phyloP scores from a whole-genome alignment of 92 coral and sea anemone genomes.

The Blastomussa wellsi region DNA sequence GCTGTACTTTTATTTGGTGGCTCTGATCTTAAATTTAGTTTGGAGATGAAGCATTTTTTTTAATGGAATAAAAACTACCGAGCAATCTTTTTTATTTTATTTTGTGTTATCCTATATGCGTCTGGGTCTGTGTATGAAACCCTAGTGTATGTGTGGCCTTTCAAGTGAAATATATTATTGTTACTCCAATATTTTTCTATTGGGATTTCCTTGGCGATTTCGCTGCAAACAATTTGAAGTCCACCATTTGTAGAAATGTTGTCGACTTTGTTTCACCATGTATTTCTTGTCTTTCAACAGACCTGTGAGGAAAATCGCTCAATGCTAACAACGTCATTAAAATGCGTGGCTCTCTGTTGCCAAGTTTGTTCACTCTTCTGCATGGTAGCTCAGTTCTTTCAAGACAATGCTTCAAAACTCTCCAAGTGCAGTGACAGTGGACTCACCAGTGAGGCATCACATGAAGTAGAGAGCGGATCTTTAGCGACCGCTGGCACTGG shows the following conservation, averaged over 20 bases:
- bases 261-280: neutral
- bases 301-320: constrained; percentile 75
- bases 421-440: constrained; percentile 6
- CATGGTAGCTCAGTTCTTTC: constrained; percentile 65
- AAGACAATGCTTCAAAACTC: constrained; percentile 44
- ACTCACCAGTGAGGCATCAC: constrained; percentile 8
- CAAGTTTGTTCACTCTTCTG: constrained; percentile 55
- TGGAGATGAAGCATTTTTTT: no score
- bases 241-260: neutral
- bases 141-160: no score
- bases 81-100: no score
- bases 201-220: no score
- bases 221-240: no score
- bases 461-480: constrained; percentile 8
- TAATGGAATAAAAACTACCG: no score
- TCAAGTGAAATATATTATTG: no score
- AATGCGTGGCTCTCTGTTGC: constrained; percentile 55
- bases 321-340: constrained; percentile 51
- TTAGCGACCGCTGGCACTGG: neutral
- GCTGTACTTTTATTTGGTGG: no score
- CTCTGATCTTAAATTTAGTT: no score
- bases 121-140: no score
- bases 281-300: constrained; percentile 31
- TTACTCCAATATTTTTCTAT: no score
- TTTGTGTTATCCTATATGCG: no score